phyloP scores from a whole-genome alignment of 2,888 invertebrate species.

The Mesorhabditis sp. region DNA sequence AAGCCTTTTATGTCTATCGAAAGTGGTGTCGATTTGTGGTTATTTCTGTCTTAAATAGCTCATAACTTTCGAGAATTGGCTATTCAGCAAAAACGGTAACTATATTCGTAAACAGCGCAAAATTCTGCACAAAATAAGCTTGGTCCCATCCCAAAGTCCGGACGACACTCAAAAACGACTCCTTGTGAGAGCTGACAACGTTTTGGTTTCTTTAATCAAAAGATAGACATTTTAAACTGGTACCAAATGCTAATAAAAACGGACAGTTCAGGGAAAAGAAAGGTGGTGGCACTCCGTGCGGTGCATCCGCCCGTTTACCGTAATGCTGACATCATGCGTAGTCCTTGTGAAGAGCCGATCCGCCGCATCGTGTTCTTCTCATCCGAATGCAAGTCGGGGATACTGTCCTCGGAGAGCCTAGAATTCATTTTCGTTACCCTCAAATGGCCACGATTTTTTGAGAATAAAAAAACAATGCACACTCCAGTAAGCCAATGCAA shows the following conservation, averaged over 20 bases:
- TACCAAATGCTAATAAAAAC: neutral
- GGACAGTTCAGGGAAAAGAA: neutral
- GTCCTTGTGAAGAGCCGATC: conserved; percentile 45
- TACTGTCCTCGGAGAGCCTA: conserved; percentile 43
- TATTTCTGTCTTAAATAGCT: no score
- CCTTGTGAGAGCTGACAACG: no score
- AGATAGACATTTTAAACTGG: no score
- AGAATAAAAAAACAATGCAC: neutral
- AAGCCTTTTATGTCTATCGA: no score
- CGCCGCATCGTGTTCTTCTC: conserved; percentile 54
- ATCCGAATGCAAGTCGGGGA: conserved; percentile 55
- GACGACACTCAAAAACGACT: no score
- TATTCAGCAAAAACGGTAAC: no score
- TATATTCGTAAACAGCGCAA: no score
- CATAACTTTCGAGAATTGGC: no score
- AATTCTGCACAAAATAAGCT: no score
- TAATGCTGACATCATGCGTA: conserved; percentile 41
- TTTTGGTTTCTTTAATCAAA: no score
- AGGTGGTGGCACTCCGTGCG: neutral
- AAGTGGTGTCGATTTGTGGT: no score
- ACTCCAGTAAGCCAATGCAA: neutral
- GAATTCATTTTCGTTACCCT: conserved; percentile 2
- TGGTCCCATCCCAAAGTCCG: no score
- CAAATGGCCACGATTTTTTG: neutral
- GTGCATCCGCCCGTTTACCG: neutral